Conservation (phyloP, 2,113 vertebrate genomes). For the Urocitellus parryii region DNA sequence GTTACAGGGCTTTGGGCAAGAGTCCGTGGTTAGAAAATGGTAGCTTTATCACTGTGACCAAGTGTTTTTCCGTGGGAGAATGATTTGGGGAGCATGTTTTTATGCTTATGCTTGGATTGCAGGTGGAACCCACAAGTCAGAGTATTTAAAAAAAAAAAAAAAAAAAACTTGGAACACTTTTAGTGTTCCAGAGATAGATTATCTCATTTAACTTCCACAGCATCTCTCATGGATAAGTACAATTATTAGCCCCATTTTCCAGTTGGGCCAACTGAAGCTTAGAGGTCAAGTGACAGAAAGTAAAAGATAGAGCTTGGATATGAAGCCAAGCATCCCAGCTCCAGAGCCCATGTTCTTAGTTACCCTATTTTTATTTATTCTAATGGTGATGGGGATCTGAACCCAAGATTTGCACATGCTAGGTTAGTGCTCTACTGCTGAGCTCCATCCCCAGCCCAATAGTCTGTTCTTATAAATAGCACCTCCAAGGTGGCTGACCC, state of each 20-base stretch:
- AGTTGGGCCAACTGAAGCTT: slow-evolving; percentile 2
- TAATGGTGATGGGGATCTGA: too few relatives aligned
- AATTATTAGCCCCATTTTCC: not conserved
- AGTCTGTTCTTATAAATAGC: not conserved
- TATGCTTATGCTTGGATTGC: not conserved
- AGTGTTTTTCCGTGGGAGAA: not conserved
- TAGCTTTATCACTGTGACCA: not conserved
- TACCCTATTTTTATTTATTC: not conserved
- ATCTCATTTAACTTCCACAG: not conserved
- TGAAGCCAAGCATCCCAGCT: not conserved
- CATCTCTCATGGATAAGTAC: not conserved
- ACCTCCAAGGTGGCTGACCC: not conserved
- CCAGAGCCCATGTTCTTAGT: not conserved
- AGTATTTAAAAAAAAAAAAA: not conserved
- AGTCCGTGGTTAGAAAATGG: not conserved
- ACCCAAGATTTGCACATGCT: too few relatives aligned
- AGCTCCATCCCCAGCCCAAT: too few relatives aligned
- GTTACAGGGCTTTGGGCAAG: not conserved
- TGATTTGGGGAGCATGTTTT: not conserved
- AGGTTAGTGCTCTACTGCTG: too few relatives aligned
- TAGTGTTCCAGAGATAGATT: not conserved
- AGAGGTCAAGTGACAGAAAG: not conserved
- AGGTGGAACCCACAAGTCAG: not conserved
- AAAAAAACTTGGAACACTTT: not conserved
- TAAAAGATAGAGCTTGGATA: not conserved